phyloP scores from a whole-genome alignment of 2,888 invertebrate genomes.

The Trissolcus japonicus region DNA sequence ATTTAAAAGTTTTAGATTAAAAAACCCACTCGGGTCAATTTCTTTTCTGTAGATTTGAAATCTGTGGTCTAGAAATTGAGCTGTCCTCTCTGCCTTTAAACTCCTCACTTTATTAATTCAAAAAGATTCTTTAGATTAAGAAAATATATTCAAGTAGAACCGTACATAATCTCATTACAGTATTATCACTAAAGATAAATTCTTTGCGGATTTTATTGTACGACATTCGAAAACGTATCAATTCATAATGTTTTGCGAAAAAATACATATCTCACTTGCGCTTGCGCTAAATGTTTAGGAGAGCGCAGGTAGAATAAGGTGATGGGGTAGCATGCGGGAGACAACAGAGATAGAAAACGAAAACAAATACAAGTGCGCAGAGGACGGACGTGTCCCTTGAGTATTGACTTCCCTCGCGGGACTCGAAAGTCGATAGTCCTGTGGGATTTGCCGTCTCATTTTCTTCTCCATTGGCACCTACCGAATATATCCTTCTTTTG shows the following conservation, averaged over 20 bases:
- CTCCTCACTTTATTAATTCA: too few relatives aligned
- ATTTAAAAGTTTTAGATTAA: too few relatives aligned
- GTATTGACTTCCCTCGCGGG: constrained; percentile 76
- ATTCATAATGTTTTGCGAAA: constrained; percentile 31
- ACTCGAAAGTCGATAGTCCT: constrained; percentile 76
- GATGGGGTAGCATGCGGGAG: constrained; percentile 62
- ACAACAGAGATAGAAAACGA: constrained; percentile 48
- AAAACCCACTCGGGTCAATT: too few relatives aligned
- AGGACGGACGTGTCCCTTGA: constrained; percentile 70
- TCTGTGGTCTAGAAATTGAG: too few relatives aligned
- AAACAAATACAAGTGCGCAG: constrained; percentile 39
- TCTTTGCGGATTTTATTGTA: background rate
- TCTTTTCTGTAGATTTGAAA: too few relatives aligned
- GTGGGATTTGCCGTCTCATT: constrained; percentile 72
- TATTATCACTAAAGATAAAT: background rate
- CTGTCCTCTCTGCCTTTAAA: too few relatives aligned
- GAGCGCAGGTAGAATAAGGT: constrained; percentile 68
- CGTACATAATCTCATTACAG: background rate
- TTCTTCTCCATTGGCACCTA: constrained; percentile 61
- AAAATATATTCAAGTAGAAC: constrained; percentile 1
- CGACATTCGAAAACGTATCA: constrained; percentile 14
- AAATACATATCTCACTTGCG: constrained; percentile 60
- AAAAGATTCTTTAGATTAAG: background rate
- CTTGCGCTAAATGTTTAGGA: constrained; percentile 73
- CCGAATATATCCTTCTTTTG: constrained; percentile 58